Conservation (phyloP, 2,888 invertebrate genomes). For the Isotomurus palustris region DNA sequence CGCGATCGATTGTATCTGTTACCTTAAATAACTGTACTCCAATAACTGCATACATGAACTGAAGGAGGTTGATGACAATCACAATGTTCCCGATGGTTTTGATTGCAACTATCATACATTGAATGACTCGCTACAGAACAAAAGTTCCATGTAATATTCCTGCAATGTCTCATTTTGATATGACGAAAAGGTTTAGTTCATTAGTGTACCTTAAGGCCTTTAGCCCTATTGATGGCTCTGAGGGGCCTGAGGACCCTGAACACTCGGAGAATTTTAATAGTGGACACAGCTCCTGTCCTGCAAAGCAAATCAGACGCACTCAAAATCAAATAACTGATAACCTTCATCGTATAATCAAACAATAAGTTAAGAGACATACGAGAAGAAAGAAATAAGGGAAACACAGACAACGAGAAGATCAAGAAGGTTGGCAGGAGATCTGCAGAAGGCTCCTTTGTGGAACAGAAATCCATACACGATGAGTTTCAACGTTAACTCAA, state of each 20-base stretch:
- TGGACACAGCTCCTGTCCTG: conserved; percentile 53
- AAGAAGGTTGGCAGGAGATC: conserved; percentile 59
- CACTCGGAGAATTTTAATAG: conserved; percentile 61
- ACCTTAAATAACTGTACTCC: conserved; percentile 61
- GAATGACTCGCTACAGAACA: conserved; percentile 57
- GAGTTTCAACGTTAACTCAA: conserved; percentile 59
- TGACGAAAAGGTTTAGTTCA: not conserved
- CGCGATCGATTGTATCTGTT: conserved; percentile 10
- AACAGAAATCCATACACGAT: conserved; percentile 58
- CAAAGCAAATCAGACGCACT: conserved; percentile 10
- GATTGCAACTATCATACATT: conserved; percentile 58
- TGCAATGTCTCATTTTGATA: no score
- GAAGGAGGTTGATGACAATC: conserved; percentile 59
- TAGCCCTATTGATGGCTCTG: conserved; percentile 61
- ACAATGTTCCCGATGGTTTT: conserved; percentile 59
- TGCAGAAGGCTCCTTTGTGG: conserved; percentile 60
- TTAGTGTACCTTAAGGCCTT: conserved; percentile 56
- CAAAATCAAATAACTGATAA: not conserved
- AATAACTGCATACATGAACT: conserved; percentile 62
- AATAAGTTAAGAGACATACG: conserved; percentile 36
- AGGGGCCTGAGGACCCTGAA: conserved; percentile 58
- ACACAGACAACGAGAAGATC: conserved; percentile 60
- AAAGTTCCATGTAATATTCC: conserved; percentile 27
- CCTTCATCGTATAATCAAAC: not conserved
- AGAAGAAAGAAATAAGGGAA: conserved; percentile 57